Evolutionary conservation across 2,113 vertebrate species (phyloP).

Genomic region (Vanacampus margaritifer): DNA sequence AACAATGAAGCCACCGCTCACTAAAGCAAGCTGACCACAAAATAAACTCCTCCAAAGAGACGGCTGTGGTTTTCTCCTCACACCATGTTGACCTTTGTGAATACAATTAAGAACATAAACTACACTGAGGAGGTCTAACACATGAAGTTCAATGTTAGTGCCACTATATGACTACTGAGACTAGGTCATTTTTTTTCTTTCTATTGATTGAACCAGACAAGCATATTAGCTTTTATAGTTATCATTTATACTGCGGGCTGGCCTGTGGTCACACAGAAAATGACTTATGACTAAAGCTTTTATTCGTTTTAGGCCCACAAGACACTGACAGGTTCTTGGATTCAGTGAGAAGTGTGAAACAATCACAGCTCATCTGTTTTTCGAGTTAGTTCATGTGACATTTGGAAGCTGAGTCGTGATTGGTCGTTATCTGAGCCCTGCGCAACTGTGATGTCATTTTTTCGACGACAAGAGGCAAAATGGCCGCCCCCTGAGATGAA

Average conservation of each 20-base stretch:
- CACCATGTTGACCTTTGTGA: slow-evolving; percentile 7
- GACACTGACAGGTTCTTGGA: slow-evolving; percentile 17
- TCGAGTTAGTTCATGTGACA: no score
- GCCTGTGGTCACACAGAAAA: slow-evolving; percentile 12
- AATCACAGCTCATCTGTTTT: no score
- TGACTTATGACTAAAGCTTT: slow-evolving; percentile 18
- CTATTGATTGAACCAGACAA: slow-evolving; percentile 23
- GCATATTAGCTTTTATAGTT: slow-evolving; percentile 30
- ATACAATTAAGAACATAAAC: slow-evolving; percentile 36
- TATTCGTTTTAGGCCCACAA: slow-evolving; percentile 21
- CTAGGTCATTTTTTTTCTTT: neutral
- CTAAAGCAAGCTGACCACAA: slow-evolving; percentile 42
- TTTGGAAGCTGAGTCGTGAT: no score
- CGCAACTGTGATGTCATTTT: no score
- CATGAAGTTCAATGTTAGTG: neutral
- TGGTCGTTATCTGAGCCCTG: no score
- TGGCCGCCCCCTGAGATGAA: no score
- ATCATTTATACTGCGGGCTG: slow-evolving; percentile 15
- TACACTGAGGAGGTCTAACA: neutral
- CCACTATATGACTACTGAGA: neutral
- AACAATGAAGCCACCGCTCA: slow-evolving; percentile 67
- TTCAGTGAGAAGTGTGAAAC: neutral
- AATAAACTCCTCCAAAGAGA: slow-evolving; percentile 47
- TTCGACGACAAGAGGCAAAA: no score
- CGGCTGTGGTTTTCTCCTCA: slow-evolving; percentile 33